These are phyloP conservation scores for Noturus placidus DNA, from an alignment of 2,113 vertebrate species.

Conservation along the genomic window DNA sequence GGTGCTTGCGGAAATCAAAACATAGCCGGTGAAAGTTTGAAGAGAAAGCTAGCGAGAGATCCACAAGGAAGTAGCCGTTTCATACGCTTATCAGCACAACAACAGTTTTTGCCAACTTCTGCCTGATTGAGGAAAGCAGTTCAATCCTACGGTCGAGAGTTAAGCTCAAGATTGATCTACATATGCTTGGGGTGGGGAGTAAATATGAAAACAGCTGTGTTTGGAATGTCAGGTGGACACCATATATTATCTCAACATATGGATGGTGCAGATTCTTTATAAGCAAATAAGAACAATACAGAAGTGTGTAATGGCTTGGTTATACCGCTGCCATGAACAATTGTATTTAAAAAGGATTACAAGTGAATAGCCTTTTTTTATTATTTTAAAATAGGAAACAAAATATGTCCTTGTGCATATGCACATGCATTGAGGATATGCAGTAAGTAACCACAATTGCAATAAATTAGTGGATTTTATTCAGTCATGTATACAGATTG, in stretches of 20 bases:
- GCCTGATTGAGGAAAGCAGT: background rate
- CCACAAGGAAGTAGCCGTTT: background rate
- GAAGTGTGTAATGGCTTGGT: background rate
- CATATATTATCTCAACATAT: slow-evolving; percentile 54
- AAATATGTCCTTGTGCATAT: background rate
- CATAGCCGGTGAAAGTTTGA: slow-evolving; percentile 47
- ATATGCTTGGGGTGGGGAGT: slow-evolving; percentile 16
- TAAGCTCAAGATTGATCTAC: background rate
- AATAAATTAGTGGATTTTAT: background rate
- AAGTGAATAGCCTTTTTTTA: background rate
- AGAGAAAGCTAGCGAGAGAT: slow-evolving; percentile 36
- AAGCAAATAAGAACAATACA: background rate
- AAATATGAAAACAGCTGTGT: slow-evolving; percentile 58
- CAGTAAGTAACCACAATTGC: background rate
- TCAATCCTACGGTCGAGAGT: slow-evolving; percentile 13
- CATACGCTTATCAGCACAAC: background rate
- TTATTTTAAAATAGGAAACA: background rate
- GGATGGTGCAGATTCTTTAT: slow-evolving; percentile 6
- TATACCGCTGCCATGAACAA: background rate
- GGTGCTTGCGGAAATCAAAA: slow-evolving; percentile 61
- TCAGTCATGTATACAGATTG: background rate
- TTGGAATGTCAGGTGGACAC: slow-evolving; percentile 55
- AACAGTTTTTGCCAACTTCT: background rate
- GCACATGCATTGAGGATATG: background rate
- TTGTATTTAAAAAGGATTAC: background rate